A percentile compares a stretch with the other conserved stretches of the same genome.
These are phyloP conservation scores for Dendrolimus punctatus DNA, from an alignment of 1,140 invertebrate genomes.

Conservation along the genomic window DNA sequence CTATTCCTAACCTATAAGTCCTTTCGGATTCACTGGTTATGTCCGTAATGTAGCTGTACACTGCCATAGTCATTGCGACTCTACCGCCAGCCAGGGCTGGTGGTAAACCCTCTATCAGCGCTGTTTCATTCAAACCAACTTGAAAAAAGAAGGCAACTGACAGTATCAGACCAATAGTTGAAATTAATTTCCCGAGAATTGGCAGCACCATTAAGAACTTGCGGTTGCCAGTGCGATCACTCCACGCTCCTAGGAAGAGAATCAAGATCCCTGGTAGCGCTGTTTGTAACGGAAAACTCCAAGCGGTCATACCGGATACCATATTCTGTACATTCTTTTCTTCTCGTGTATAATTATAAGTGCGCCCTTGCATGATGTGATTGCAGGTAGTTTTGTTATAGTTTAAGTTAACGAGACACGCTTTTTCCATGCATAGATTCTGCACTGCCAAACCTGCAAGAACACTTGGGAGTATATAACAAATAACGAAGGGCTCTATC, in stretches of 20 bases:
- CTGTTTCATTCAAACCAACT: constrained; percentile 71
- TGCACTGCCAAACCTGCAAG: constrained; percentile 71
- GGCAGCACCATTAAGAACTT: constrained; percentile 75
- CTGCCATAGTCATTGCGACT: constrained; percentile 73
- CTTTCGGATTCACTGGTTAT: constrained; percentile 72
- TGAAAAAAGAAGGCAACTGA: constrained; percentile 72
- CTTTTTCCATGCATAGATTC: constrained; percentile 76
- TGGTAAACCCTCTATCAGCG: constrained; percentile 70
- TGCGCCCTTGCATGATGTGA: constrained; percentile 65
- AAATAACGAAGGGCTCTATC: constrained; percentile 73
- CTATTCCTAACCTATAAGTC: constrained; percentile 73
- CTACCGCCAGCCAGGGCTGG: constrained; percentile 73
- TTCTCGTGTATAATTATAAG: constrained; percentile 63
- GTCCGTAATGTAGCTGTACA: constrained; percentile 75
- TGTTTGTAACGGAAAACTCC: constrained; percentile 73
- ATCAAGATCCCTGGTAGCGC: constrained; percentile 72
- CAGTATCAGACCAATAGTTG: constrained; percentile 67
- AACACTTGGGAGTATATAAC: constrained; percentile 72
- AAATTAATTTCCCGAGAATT: constrained; percentile 71
- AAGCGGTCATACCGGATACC: constrained; percentile 72
- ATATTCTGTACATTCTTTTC: constrained; percentile 70
- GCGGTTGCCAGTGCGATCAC: constrained; percentile 73
- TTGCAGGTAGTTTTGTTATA: constrained; percentile 70
- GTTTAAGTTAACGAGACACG: constrained; percentile 74
- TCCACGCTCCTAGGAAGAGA: constrained; percentile 76